Evolutionary conservation across 1,140 invertebrate genomes (phyloP).

Genomic region (Sminthurinus signatus): DNA sequence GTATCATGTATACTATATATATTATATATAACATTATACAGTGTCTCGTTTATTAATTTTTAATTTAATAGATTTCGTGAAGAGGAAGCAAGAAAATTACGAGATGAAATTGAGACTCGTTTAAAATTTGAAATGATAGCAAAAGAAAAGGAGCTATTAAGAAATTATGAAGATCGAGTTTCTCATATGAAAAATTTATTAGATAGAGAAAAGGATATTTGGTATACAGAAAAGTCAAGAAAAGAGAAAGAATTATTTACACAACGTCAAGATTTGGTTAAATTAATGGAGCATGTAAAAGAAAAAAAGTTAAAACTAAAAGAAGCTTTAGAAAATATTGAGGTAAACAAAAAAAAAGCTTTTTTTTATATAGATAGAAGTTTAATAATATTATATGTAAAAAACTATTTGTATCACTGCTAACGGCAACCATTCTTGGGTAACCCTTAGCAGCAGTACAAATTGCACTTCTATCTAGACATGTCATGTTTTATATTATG

Average conservation of each 20-base stretch:
- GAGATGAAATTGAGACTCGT: conserved; percentile 34
- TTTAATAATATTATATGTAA: not conserved
- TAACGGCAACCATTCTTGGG: too few species aligned
- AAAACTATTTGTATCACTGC: not conserved
- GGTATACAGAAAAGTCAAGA: conserved; percentile 15
- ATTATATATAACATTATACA: not conserved
- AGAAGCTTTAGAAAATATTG: not conserved
- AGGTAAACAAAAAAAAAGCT: not conserved
- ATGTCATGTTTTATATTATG: too few species aligned
- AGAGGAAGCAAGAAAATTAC: conserved; percentile 25
- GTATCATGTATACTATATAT: too few species aligned
- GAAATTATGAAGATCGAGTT: conserved; percentile 29
- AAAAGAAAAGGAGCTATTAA: conserved; percentile 34
- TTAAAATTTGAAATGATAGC: conserved; percentile 24
- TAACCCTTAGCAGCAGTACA: too few species aligned
- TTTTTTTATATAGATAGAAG: too few species aligned
- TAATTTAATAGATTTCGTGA: conserved; percentile 24
- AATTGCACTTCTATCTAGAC: too few species aligned
- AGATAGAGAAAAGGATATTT: conserved; percentile 26
- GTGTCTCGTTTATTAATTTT: not conserved
- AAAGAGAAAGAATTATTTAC: conserved; percentile 29
- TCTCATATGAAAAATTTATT: conserved; percentile 10
- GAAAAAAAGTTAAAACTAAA: conserved; percentile 1
- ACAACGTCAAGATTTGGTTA: conserved; percentile 7
- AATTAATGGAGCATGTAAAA: conserved; percentile 4